Percentiles rank a stretch among this genome's conserved stretches.
Evolutionary conservation across 2,888 invertebrate species (phyloP).

Genomic region (Drosophila anomelani): DNA sequence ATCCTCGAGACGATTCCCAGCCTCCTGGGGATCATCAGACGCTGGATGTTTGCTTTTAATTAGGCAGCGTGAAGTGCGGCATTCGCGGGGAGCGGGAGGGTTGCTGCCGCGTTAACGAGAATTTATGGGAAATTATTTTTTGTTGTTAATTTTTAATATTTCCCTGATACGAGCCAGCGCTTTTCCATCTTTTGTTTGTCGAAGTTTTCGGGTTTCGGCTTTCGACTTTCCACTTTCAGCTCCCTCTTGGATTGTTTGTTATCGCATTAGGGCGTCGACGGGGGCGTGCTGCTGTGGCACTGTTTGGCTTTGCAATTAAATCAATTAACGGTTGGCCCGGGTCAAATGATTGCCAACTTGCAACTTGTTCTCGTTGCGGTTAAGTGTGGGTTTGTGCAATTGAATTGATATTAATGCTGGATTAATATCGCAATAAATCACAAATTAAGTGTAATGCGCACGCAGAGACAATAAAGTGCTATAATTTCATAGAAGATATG

Average conservation of each 20-base stretch:
- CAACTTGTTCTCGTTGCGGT: conserved; percentile 50
- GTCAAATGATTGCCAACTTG: conserved; percentile 51
- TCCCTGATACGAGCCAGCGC: conserved; percentile 47
- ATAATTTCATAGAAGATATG: neutral
- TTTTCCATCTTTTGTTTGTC: conserved; percentile 46
- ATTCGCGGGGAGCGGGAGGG: conserved; percentile 10
- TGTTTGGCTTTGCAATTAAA: conserved; percentile 69
- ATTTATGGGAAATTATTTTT: conserved; percentile 80
- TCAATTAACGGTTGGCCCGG: conserved; percentile 64
- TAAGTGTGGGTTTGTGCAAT: conserved; percentile 33
- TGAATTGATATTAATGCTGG: conserved; percentile 72
- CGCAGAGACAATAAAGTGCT: conserved; percentile 8
- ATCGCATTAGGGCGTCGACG: conserved; percentile 51
- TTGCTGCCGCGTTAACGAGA: conserved; percentile 67
- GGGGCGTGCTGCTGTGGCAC: conserved; percentile 11
- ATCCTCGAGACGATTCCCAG: conserved; percentile 17
- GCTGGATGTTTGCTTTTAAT: conserved; percentile 72
- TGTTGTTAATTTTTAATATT: conserved; percentile 77
- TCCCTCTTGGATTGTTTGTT: conserved; percentile 53
- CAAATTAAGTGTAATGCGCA: conserved; percentile 45
- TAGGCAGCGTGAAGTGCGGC: conserved; percentile 69
- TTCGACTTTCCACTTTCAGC: neutral
- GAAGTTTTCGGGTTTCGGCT: conserved; percentile 30
- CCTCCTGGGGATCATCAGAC: conserved; percentile 46
- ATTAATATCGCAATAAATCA: conserved; percentile 71